Percentiles rank a stretch among this genome's conserved stretches.
These are phyloP conservation scores for Siniperca chuatsi DNA, from an alignment of 2,113 vertebrate species.

Conservation along the genomic window DNA sequence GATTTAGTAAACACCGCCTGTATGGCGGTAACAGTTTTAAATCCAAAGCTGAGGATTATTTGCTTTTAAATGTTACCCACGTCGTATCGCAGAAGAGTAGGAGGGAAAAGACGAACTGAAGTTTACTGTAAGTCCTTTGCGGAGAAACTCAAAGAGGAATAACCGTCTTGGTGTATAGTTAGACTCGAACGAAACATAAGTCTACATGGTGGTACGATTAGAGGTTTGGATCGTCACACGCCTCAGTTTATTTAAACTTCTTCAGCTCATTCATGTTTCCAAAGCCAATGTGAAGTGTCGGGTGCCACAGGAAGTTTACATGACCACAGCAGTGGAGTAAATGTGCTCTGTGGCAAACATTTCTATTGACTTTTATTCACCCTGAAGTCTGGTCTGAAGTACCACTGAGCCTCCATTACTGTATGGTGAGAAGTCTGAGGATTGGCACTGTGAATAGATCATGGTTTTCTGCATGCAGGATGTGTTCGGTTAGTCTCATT, in stretches of 20 bases:
- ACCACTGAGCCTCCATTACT: neutral
- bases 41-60: neutral
- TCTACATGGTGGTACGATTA: conserved; percentile 23
- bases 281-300: conserved; percentile 49
- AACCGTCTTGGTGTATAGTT: neutral
- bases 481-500: neutral
- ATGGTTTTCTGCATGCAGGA: neutral
- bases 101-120: neutral
- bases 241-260: conserved; percentile 26
- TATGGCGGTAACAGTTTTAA: neutral
- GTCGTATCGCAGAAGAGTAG: neutral
- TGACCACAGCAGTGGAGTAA: conserved; percentile 41
- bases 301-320: conserved; percentile 52
- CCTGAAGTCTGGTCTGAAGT: conserved; percentile 36
- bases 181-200: neutral
- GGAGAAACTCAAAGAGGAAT: neutral
- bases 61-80: neutral
- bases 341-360: conserved; percentile 41
- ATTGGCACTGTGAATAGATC: neutral
- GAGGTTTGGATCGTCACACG: conserved; percentile 36
- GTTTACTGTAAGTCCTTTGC: neutral
- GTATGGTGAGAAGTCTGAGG: conserved; percentile 5
- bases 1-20: neutral
- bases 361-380: conserved; percentile 49
- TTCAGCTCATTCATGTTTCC: conserved; percentile 35